Evolutionary conservation across 2,888 invertebrate genomes (phyloP), one percentile per base, ranked within the genome.

Genomic region (Rotaria sp.): DNA sequence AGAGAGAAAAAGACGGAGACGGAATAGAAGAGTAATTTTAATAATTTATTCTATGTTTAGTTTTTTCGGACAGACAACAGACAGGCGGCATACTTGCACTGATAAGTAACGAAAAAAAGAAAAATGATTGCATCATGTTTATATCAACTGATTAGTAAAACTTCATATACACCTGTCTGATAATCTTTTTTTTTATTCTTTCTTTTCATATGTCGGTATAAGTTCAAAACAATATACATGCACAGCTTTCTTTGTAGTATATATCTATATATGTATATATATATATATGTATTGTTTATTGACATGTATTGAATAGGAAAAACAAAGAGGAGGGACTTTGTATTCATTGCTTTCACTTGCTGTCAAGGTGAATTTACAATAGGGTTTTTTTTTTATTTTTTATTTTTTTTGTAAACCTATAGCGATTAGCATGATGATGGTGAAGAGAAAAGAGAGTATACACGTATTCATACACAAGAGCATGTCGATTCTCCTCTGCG

Each of bases 381-480:
- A 0, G 11, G 4, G n/a, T n/a, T 59, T 59, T 59, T 59, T 11
- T 30, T 30, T 59, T 59, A 30, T 59, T 59, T 59, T n/a, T 8
- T 13, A 30, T 10, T 55, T 26, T 55, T 8, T 26, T 13, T 13
- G 30, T 59, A 59, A n/a, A 59, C 57, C 57, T 59, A 59, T 30
- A 10, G 21, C 57, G 57, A 59, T 59, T 59, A 59, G 57, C n/a
- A 59, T 59, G 57, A 59, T 59, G 57, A n/a, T 59, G n/a, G 26
- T n/a, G 30, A 59, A n/a, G 57, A 59, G 8, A n/a, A n/a, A n/a
- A n/a, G 10, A 30, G n/a, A 59, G 10, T 30, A 59, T 59, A 59
- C 57, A 59, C 30, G n/a, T 59, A 59, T 59, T 59, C 57, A 59
- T 59, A n/a, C 57, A 59, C n/a, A 59, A 59, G 57, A 59, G 57